Evolutionary conservation across 1,140 invertebrate species (phyloP), one percentile per base, ranked within the genome.

Genomic region (Carposina sasakii): DNA sequence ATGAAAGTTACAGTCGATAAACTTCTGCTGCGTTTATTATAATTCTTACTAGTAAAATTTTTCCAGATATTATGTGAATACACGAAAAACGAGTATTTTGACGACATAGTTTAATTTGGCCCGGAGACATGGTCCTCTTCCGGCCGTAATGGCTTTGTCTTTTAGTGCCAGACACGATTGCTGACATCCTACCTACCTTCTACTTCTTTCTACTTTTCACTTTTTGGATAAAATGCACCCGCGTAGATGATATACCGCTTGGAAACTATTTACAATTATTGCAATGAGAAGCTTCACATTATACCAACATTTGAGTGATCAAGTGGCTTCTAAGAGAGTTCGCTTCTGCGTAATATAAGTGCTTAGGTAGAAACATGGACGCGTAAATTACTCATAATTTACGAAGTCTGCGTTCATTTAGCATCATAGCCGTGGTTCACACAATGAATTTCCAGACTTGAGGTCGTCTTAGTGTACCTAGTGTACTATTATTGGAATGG

Each of bases 1-100:
- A 84, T 84, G 81, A 81, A 66, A 81, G 66, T 81, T 79, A 76
- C 77, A 78, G 76, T 79, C 76, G 70, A 81, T 76, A 76, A 81
- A 76, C 68, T 81, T 81, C 61, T 70, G 76, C 78, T 84, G 76
- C 81, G 81, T 82, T 84, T 81, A 69, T 77, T 84, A 77, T 75
- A 74, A 76, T 71, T 77, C 74, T 78, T 76, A 73, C 72, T 77
- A 81, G 72, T 72, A 76, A 71, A 63, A 62, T 67, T 60, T 71
- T 70, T 75, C 65, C 72, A 71, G 61, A 72, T 70, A 66, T n/a
- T 63, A 77, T 83, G 79, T 83, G 76, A 78, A 81, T 81, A 83
- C 79, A 81, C 74, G 54, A 76, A 68, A 69, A 70, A 58, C 67
- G 68, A 72, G 71, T 57, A 67, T 61, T 55, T 71, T 63, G 60